Base-by-base conservation (phyloP, 2,888 invertebrate species). In the Sesamia inferens region DNA sequence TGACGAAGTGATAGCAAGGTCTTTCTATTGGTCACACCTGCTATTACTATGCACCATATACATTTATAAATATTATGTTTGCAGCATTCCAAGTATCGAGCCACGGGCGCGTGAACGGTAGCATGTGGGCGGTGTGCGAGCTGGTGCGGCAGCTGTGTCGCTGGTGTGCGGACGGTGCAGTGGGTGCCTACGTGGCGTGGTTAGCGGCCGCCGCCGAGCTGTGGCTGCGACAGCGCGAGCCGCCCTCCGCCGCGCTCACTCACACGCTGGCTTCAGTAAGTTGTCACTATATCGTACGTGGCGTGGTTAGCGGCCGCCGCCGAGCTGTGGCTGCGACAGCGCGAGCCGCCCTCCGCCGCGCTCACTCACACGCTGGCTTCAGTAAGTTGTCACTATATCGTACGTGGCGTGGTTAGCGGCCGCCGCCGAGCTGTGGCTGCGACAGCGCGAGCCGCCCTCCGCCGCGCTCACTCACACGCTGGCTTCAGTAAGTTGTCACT, bases 221-320 rank as follows among this genome's bases (percentile, higher is more conserved):
- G 91, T 96, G 88, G 96, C 96, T 81, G 90, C 96, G 84, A 57
- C 87, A 96, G 93, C 74, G 90, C 92, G 76, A 87, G 85, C 91
- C 89, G 88, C 95, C 89, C 66, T 90, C 94, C 71, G 95, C 95
- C 70, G 93, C 95, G 71, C 91, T 97, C 85, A 95, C 98, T 66
- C 98, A 98, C 87, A 98, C 98, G 78, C 97, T 98, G 62, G 98
- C 99, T 7, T 97, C 98, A 57, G 98, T 99, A 55, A 77, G 82
- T 75, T 19, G 0, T 1, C 4, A 51, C 51, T 51, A 10, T 51
- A 51, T 19, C 19, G 31, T 97, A 98, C 88, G 93, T 98, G 69
- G 96, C 97, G 74, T 99, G 99, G 99, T 95, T 98, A 68, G 95
- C 96, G 77, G 96, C 78, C 59, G 96, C 88, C 94, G 97, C 85